Base-by-base conservation (phyloP, 1,140 invertebrate species). In the Homalodisca vitripennis region DNA sequence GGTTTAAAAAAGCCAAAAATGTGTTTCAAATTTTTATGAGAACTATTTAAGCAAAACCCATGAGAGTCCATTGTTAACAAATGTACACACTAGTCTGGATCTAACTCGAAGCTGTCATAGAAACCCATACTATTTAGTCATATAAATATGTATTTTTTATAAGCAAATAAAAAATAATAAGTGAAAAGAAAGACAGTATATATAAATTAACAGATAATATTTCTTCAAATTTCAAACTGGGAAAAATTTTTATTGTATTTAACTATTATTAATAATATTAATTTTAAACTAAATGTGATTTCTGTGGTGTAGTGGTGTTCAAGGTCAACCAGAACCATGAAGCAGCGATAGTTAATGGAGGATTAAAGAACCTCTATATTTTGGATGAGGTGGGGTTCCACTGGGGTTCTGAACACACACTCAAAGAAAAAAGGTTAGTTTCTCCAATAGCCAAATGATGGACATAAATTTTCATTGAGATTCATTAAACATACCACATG, bases 391-490 rank as follows among this genome's bases (percentile, higher is more conserved):
- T 60, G 24, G 13, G 10, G 14, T 60, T 60, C 27, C 55, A 60
- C 55, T 60, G 55, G 55, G 55, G 55, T 13, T 60, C 55, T 13
- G 55, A 60, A n/a, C 55, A 60, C 55, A 60, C 55, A 29, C 26
- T 60, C 27, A 60, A 27, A n/a, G 55, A 60, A 3, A 60, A 60
- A 29, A 26, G 55, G 55, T 60, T 53, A 6, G 34, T 17, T 41
- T 41, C 34, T 41, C 6, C 17, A 10, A 41, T 17, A 41, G 34
- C 34, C 17, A 41, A 17, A 41, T 41, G 17, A 41, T 41, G 34
- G 34, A 41, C 6, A 41, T 10, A 10, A n/a, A n/a, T n/a, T n/a
- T n/a, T n/a, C n/a, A n/a, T n/a, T n/a, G n/a, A n/a, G n/a, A n/a
- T n/a, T n/a, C n/a, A n/a, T n/a, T n/a, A n/a, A n/a, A n/a, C n/a